Percentiles rank a stretch among this genome's conserved stretches.
Evolutionary conservation across 2,797 vertebrate genomes (phyloP).

Genomic region (Gouania willdenowi): DNA sequence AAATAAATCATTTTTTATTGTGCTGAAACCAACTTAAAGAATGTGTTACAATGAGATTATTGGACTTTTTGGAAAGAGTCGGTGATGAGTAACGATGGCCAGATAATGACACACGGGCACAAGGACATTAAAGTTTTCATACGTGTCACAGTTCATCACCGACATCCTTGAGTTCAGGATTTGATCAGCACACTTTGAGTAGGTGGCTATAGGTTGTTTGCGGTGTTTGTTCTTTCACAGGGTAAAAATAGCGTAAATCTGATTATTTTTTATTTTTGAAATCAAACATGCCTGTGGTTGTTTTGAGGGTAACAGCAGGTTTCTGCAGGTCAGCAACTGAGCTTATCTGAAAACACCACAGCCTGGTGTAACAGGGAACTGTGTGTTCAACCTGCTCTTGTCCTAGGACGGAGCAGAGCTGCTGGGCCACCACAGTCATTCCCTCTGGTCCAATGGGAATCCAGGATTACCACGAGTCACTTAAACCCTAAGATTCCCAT

Average conservation of each 20-base stretch:
- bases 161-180: slow-evolving; percentile 41
- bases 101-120: slow-evolving; percentile 15
- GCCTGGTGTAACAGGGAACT: slow-evolving; percentile 54
- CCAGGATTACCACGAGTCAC: slow-evolving; percentile 52
- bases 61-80: too few species aligned
- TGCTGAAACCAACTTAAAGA: slow-evolving; percentile 62
- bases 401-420: slow-evolving; percentile 47
- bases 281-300: slow-evolving; percentile 42
- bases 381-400: slow-evolving; percentile 53
- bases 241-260: slow-evolving; percentile 52
- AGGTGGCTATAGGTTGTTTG: slow-evolving; percentile 48
- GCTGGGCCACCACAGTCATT: slow-evolving; percentile 51
- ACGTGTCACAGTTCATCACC: slow-evolving; percentile 34
- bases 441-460: slow-evolving; percentile 54
- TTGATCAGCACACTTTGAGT: slow-evolving; percentile 44
- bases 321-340: slow-evolving; percentile 79
- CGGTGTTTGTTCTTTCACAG: slow-evolving; percentile 61
- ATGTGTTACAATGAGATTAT: too few species aligned
- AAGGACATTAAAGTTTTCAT: slow-evolving; percentile 28
- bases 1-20: slow-evolving; percentile 44
- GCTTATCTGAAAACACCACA: slow-evolving; percentile 60
- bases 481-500: slow-evolving; percentile 64
- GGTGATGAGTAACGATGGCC: slow-evolving; percentile 4
- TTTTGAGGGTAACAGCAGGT: slow-evolving; percentile 58
- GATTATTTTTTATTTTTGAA: too few species aligned